Evolutionary conservation across 2,113 vertebrate genomes (phyloP), one percentile per base, ranked within the genome.

Genomic region (Microtus richardsoni): DNA sequence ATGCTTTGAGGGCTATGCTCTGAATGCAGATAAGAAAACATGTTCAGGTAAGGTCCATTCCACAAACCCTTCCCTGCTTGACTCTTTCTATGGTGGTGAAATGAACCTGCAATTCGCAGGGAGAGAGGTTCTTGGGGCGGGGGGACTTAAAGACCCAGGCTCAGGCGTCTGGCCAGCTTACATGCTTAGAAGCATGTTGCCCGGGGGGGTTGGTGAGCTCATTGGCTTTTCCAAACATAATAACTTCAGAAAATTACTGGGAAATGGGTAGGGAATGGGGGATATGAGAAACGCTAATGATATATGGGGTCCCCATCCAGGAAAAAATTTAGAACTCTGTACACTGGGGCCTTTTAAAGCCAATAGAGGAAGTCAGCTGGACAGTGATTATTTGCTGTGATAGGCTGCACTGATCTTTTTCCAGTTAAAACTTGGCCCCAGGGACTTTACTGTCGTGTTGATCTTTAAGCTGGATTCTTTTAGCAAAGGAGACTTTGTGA

Each of bases 11-110:
- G 99, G 99, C 89, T 99, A 99, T 96, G 95, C 96, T 90, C 98
- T 99, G 98, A 99, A 99, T 89, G 95, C 96, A 75, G 99, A 99
- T 97, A 98, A 98, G 97, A 99, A 98, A 93, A 99, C 99, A 3
- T 99, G 99, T 96, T 99, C 99, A 98, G 98, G 97, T 97, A 80
- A 95, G 86, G 28, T 10, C 64, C n/a, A 0, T 17, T 52, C n/a
- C 62, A 5, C n/a, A 47, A 36, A 7, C 11, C 36, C 82, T 80
- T 66, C 90, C 71, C 0, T 14, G 13, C 1, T 16, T 60, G 77
- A 11, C 62, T 75, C 19, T 93, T 82, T 80, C 28, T 82, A 4
- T 11, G n/a, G 52, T 44, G 19, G 60, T 26, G 68, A 89, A 79
- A 83, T 16, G 68, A 92, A 60, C 47, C 22, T 64, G 36, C 6